Evolutionary conservation across 1,140 invertebrate genomes (phyloP), one percentile per base, ranked within the genome.

Genomic region (Bombus waltoni): DNA sequence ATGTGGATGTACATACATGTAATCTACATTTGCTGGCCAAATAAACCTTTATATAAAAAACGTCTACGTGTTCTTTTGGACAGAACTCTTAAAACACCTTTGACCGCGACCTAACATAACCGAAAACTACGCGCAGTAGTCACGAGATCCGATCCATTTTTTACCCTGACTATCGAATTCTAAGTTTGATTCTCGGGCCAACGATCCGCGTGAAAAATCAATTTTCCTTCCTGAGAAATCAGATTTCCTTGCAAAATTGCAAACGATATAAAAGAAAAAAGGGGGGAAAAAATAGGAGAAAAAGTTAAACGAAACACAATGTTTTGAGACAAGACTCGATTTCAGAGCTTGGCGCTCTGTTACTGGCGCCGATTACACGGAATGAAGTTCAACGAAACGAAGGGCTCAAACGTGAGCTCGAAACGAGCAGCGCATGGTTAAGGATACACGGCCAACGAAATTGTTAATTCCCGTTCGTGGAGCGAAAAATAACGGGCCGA

Each of bases 291-390:
- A 32, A 35, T 25, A 22, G 11, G 35, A 22, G 28, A 70, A 40
- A 62, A 59, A 13, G 15, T 13, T 25, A 8, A n/a, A 28, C n/a
- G 8, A 73, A 53, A 47, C 42, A 25, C 13, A 22, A 40, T 65
- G 22, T 32, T 62, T 40, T 57, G 40, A 35, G 25, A 62, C 47
- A 53, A 73, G 44, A 74, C 10, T 65, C 42, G 8, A 53, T 53
- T 22, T 18, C 47, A 9, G 53, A 42, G 38, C 38, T 72, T 57
- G 28, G 32, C 38, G 38, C 11, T 35, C 11, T 9, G 38, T 59
- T 81, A 81, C n/a, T 28, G 47, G 28, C 28, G 44, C 66, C 44
- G 68, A 70, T 73, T 81, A 42, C 68, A 25, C 38, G 44, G 28
- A 71, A 42, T 9, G 47, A n/a, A 42, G 47, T 59, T 42, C 44